Evolutionary conservation across 2,113 vertebrate species (phyloP).

Genomic region (Pogonocichla stellata): DNA sequence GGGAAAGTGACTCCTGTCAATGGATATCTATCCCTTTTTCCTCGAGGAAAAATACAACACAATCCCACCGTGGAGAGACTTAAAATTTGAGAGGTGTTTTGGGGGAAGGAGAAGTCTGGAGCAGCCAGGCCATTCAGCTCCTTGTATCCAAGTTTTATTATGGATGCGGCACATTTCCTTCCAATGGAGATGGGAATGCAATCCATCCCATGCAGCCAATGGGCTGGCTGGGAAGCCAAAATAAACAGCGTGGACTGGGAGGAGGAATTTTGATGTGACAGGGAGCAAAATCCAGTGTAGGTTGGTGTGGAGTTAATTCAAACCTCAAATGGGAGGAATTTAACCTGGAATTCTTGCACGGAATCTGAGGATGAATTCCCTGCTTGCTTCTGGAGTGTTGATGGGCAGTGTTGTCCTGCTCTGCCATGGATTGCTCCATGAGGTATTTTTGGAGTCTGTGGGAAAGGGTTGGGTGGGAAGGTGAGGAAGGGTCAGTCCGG

Average conservation of each 20-base stretch:
- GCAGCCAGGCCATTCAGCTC: neutral
- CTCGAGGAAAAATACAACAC: neutral
- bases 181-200: fast-evolving
- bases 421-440: fast-evolving
- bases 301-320: neutral
- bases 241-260: neutral
- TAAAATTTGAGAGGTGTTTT: neutral
- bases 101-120: neutral
- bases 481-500: neutral
- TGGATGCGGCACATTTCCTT: neutral
- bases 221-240: neutral
- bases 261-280: neutral
- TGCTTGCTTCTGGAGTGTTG: neutral
- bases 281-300: neutral
- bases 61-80: fast-evolving
- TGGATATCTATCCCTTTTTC: neutral
- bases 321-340: neutral
- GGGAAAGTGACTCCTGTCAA: neutral
- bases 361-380: neutral
- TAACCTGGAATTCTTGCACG: fast-evolving
- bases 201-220: neutral
- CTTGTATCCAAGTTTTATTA: neutral
- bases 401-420: neutral
- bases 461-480: neutral
- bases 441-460: neutral